Conservation (phyloP, 2,888 invertebrate species). For the Poecilus cupreus region DNA sequence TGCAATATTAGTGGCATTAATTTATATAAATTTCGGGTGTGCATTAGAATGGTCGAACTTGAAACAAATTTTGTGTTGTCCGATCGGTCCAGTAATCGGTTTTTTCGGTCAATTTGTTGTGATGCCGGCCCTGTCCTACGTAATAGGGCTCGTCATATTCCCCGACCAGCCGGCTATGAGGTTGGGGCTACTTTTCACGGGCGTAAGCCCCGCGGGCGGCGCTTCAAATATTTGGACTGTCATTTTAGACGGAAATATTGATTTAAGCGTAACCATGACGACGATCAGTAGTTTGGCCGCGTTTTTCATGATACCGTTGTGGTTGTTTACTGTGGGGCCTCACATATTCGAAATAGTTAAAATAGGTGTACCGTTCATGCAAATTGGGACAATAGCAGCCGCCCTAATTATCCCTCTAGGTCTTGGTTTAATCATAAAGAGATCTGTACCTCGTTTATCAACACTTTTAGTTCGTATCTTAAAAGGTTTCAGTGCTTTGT, state of each 20-base stretch:
- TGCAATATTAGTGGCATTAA: conserved; percentile 83
- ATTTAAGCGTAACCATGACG: conserved; percentile 96
- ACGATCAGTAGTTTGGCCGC: conserved; percentile 89
- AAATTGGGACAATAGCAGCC: conserved; percentile 84
- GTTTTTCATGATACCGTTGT: conserved; percentile 92
- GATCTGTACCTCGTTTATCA: conserved; percentile 80
- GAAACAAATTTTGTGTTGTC: conserved; percentile 79
- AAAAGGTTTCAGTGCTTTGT: conserved; percentile 87
- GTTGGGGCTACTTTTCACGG: conserved; percentile 91
- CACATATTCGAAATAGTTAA: conserved; percentile 82
- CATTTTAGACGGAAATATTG: conserved; percentile 92
- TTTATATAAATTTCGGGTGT: conserved; percentile 94
- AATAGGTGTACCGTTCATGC: conserved; percentile 85
- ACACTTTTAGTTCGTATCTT: conserved; percentile 85
- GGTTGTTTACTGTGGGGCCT: conserved; percentile 91
- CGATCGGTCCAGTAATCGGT: conserved; percentile 87
- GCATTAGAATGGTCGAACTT: conserved; percentile 86
- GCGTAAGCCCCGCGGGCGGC: conserved; percentile 94
- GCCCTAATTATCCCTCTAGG: conserved; percentile 85
- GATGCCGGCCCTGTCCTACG: conserved; percentile 91
- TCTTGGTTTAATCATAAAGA: conserved; percentile 82
- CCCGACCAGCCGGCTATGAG: conserved; percentile 82
- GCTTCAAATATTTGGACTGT: conserved; percentile 98
- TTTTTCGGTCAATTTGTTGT: conserved; percentile 86
- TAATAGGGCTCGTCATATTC: conserved; percentile 82